phyloP scores from a whole-genome alignment of 2,797 vertebrate species.

The Melanotaenia maccullochi region DNA sequence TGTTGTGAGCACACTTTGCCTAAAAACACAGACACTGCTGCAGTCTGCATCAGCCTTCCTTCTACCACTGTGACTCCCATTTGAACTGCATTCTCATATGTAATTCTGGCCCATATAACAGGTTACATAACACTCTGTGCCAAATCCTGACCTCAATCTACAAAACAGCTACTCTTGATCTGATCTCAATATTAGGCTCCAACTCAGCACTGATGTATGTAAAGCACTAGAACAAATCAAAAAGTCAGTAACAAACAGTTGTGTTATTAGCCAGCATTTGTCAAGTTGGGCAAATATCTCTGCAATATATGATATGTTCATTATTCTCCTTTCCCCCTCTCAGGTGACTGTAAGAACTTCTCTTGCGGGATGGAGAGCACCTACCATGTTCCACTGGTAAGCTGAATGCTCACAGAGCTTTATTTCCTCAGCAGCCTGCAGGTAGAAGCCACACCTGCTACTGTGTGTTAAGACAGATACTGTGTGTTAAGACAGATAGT shows the following conservation, averaged over 20 bases:
- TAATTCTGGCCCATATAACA: slow-evolving; percentile 75
- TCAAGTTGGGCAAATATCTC: slow-evolving; percentile 1
- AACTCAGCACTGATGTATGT: slow-evolving; percentile 24
- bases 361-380: slow-evolving; percentile 23
- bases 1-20: slow-evolving; percentile 58
- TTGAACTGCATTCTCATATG: slow-evolving; percentile 73
- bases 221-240: slow-evolving; percentile 1
- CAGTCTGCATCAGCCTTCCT: slow-evolving; percentile 65
- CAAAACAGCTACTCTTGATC: slow-evolving; percentile 53
- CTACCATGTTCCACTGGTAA: slow-evolving; percentile 47
- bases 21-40: slow-evolving; percentile 67
- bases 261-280: background rate
- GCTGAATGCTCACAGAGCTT: slow-evolving; percentile 44
- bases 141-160: slow-evolving; percentile 77
- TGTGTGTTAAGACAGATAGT: slow-evolving; percentile 21
- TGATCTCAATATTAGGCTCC: slow-evolving; percentile 45
- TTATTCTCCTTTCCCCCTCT: slow-evolving; percentile 17
- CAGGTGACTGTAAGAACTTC: slow-evolving; percentile 36
- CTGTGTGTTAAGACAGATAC: slow-evolving; percentile 25
- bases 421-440: slow-evolving; percentile 75
- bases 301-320: background rate
- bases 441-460: slow-evolving; percentile 74
- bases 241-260: background rate
- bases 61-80: slow-evolving; percentile 57
- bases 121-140: slow-evolving; percentile 68